These are phyloP conservation scores for Siniperca chuatsi DNA, from an alignment of 2,113 vertebrate genomes.

Conservation along the genomic window DNA sequence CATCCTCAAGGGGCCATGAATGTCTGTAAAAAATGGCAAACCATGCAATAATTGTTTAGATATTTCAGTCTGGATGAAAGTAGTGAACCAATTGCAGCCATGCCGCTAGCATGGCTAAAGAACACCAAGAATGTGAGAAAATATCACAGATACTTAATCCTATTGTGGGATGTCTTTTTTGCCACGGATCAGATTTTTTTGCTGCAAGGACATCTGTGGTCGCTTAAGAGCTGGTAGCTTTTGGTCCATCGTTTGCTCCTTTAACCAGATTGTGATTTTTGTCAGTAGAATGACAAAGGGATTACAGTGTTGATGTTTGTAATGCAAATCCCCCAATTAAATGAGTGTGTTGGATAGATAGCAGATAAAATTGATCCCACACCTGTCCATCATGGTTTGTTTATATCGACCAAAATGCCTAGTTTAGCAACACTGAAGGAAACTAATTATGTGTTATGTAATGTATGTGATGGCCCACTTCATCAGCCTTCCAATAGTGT, in stretches of 20 bases:
- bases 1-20: not conserved
- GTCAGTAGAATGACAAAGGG: not conserved
- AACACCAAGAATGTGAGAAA: not conserved
- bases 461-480: not conserved
- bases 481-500: slow-evolving; percentile 8
- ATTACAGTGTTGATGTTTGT: slow-evolving; percentile 2
- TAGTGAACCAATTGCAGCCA: not conserved
- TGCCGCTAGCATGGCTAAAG: not conserved
- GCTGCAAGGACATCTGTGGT: not conserved
- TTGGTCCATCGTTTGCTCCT: not conserved
- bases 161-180: not conserved
- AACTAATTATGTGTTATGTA: not conserved
- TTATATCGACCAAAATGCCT: slow-evolving; percentile 1
- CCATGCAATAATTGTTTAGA: not conserved
- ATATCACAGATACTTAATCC: not conserved
- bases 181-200: not conserved
- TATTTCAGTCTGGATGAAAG: not conserved
- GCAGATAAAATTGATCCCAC: slow-evolving; percentile 5
- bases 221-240: not conserved
- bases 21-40: not conserved
- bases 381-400: not conserved
- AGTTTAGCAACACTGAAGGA: not conserved
- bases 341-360: not conserved
- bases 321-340: not conserved
- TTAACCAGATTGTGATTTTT: slow-evolving; percentile 1